A percentile compares a stretch with the other conserved stretches of the same genome.
These are phyloP conservation scores for Theristicus caerulescens DNA, from an alignment of 2,113 vertebrate species.

Conservation along the genomic window DNA sequence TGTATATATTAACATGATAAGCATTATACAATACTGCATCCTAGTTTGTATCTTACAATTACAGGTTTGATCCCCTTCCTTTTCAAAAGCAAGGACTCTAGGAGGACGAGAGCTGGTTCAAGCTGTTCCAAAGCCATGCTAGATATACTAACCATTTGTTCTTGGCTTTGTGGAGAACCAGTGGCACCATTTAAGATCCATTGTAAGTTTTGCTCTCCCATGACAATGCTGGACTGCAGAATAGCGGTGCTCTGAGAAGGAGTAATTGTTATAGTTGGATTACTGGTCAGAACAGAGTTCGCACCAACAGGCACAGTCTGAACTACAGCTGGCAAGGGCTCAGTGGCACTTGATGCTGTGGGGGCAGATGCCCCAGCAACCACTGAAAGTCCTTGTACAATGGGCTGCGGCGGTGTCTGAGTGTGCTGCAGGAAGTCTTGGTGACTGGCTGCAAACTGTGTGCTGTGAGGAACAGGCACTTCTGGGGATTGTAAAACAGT, in stretches of 20 bases:
- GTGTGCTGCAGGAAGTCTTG: conserved; percentile 82
- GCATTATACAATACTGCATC: not conserved
- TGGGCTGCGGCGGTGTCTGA: conserved; percentile 67
- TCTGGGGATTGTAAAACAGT: conserved; percentile 83
- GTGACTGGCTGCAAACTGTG: conserved; percentile 81
- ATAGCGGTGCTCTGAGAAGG: conserved; percentile 85
- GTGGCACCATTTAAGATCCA: conserved; percentile 96
- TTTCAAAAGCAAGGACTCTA: not conserved
- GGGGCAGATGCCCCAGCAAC: conserved; percentile 70
- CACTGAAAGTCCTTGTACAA: conserved; percentile 73
- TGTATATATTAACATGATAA: not conserved
- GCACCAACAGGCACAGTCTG: conserved; percentile 87
- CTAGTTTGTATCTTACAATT: not conserved
- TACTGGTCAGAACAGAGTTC: conserved; percentile 76
- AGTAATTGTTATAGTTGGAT: conserved; percentile 78
- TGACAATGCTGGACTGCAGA: conserved; percentile 89
- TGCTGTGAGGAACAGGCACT: conserved; percentile 82
- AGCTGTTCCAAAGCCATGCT: not conserved
- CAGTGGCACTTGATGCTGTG: conserved; percentile 64
- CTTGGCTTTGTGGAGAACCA: conserved; percentile 84
- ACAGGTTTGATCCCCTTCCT: not conserved
- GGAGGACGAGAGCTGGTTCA: not conserved
- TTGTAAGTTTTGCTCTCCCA: conserved; percentile 96
- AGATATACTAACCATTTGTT: conserved; percentile 85
- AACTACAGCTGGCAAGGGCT: conserved; percentile 79